Percentiles rank a stretch among this genome's conserved stretches.
These are phyloP conservation scores for Vespertilio murinus DNA, from an alignment of 2,797 vertebrate species.

Conservation along the genomic window DNA sequence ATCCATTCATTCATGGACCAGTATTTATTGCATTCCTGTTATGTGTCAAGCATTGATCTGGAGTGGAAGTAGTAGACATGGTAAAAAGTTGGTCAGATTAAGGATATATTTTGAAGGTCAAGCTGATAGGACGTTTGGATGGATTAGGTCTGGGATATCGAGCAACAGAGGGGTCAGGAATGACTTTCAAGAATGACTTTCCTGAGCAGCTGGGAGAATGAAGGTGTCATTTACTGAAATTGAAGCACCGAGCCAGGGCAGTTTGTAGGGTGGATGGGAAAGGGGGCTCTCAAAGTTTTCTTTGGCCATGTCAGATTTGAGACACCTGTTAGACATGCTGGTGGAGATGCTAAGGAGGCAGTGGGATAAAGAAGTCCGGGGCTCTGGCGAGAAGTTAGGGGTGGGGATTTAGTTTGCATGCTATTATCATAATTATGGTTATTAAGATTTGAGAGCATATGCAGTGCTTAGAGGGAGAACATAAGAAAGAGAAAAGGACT, in stretches of 20 bases:
- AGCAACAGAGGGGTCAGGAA: neutral
- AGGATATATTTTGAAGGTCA: neutral
- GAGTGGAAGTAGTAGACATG: neutral
- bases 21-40: neutral
- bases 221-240: neutral
- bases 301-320: neutral
- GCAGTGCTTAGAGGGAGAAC: neutral
- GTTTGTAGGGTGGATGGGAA: accelerated
- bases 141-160: neutral
- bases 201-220: neutral
- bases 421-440: neutral
- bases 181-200: neutral
- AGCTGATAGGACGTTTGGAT: neutral
- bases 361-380: neutral
- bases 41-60: neutral
- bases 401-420: neutral
- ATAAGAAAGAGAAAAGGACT: no score
- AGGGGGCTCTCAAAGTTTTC: neutral
- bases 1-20: neutral
- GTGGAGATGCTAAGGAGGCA: neutral
- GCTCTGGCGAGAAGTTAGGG: neutral
- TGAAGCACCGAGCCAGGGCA: neutral
- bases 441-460: neutral
- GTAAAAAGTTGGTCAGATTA: neutral
- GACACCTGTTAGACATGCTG: neutral